These are phyloP conservation scores for Notothenia rossii DNA, from an alignment of 2,113 vertebrate species.

Conservation along the genomic window DNA sequence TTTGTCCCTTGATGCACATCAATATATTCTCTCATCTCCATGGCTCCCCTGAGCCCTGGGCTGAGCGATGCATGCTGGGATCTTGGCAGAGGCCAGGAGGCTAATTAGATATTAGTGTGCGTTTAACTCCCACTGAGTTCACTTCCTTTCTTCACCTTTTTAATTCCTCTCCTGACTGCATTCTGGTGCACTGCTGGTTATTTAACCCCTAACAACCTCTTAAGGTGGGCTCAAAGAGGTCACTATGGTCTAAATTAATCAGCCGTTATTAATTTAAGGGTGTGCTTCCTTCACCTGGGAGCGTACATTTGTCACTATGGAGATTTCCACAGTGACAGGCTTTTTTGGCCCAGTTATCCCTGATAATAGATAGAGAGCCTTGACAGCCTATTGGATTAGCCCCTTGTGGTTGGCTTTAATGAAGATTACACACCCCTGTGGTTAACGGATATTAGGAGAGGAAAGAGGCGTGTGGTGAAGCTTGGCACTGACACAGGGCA, in stretches of 20 bases:
- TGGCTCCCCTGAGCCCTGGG: conserved; percentile 54
- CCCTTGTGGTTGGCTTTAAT: conserved; percentile 77
- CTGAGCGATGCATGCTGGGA: conserved; percentile 80
- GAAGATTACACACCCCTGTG: conserved; percentile 78
- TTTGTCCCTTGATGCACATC: conserved; percentile 58
- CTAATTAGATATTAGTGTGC: conserved; percentile 95
- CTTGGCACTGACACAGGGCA: conserved; percentile 62
- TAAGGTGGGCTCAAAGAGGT: conserved; percentile 68
- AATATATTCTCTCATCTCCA: conserved; percentile 58
- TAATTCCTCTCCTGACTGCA: conserved; percentile 46
- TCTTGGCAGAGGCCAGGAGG: conserved; percentile 81
- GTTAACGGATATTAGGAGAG: conserved; percentile 72
- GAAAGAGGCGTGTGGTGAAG: conserved; percentile 64
- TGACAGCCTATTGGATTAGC: conserved; percentile 73
- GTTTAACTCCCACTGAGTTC: conserved; percentile 84
- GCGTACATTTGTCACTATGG: conserved; percentile 66
- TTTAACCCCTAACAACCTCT: conserved; percentile 64
- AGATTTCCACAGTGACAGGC: conserved; percentile 56
- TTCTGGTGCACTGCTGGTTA: conserved; percentile 84
- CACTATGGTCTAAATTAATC: conserved; percentile 69
- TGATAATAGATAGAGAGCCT: conserved; percentile 68
- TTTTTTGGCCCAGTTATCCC: conserved; percentile 68
- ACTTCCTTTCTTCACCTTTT: conserved; percentile 65
- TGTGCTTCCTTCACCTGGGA: conserved; percentile 64
- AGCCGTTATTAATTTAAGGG: conserved; percentile 71